These are phyloP conservation scores for Zoanthus sansibaricus DNA, from an alignment of 92 coral and sea anemone species.

Conservation along the genomic window DNA sequence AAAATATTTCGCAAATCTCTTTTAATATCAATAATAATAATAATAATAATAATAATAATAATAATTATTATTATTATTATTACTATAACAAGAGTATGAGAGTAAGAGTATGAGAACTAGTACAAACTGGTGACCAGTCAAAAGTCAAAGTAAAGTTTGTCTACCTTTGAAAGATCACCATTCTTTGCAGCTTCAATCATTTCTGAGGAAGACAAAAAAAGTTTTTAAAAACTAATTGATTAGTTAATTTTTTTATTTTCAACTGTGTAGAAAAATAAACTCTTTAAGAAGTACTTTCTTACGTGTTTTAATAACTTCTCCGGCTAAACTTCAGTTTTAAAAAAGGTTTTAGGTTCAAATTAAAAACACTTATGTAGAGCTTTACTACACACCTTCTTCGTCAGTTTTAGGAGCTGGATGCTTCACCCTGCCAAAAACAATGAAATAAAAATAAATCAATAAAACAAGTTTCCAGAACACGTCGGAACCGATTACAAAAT, in stretches of 20 bases:
- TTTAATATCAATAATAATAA: too few relatives aligned
- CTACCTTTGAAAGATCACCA: conserved; percentile 81
- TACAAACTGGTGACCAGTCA: too few relatives aligned
- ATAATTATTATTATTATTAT: too few relatives aligned
- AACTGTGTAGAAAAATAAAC: too few relatives aligned
- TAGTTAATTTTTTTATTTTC: too few relatives aligned
- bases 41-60: too few relatives aligned
- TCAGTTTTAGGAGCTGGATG: conserved; percentile 25
- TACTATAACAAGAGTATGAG: background rate
- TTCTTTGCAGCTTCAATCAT: conserved; percentile 89
- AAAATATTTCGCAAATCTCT: too few relatives aligned
- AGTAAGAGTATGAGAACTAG: background rate
- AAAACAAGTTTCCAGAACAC: background rate
- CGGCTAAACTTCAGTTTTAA: background rate
- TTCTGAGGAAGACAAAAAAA: conserved; percentile 47
- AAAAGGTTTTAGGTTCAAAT: background rate
- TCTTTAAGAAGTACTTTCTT: too few relatives aligned
- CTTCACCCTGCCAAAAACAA: conserved; percentile 25
- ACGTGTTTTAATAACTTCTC: too few relatives aligned
- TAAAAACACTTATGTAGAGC: background rate
- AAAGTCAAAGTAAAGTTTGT: background rate
- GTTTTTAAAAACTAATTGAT: too few relatives aligned
- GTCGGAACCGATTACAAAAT: background rate
- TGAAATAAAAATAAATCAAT: too few relatives aligned
- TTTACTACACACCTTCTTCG: conserved; percentile 14